These are phyloP conservation scores for Trichonephila clavipes DNA, from an alignment of 1,140 invertebrate genomes.

Conservation along the genomic window DNA sequence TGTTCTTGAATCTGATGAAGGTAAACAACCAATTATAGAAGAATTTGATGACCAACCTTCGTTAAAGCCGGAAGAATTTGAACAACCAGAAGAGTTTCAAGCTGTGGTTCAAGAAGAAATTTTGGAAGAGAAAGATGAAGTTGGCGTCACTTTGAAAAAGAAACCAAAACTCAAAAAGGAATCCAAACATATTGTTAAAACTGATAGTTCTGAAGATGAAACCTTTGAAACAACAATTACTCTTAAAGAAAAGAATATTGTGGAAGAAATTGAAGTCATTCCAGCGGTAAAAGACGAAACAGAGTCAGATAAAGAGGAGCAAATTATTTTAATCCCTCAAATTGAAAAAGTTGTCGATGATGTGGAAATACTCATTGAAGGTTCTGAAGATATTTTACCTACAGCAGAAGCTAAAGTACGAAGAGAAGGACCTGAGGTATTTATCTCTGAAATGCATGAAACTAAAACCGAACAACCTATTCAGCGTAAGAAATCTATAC, in stretches of 20 bases:
- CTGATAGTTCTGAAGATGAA: conserved; percentile 78
- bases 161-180: conserved; percentile 75
- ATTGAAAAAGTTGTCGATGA: conserved; percentile 48
- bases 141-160: conserved; percentile 37
- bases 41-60: conserved; percentile 50
- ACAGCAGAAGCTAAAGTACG: conserved; percentile 67
- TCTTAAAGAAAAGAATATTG: conserved; percentile 77
- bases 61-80: neutral
- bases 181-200: conserved; percentile 54
- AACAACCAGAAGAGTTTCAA: conserved; percentile 28
- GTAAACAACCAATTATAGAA: conserved; percentile 67
- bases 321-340: conserved; percentile 55
- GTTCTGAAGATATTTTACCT: conserved; percentile 59
- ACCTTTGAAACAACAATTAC: conserved; percentile 77
- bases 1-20: neutral
- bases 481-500: neutral
- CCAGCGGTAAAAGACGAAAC: conserved; percentile 48
- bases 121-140: conserved; percentile 51
- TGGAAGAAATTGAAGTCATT: conserved; percentile 68
- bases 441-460: conserved; percentile 64
- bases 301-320: conserved; percentile 35
- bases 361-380: conserved; percentile 74
- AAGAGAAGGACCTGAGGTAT: conserved; percentile 68
- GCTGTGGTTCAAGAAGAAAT: conserved; percentile 36
- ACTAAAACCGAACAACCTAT: conserved; percentile 63